These are phyloP conservation scores for Urocyon cinereoargenteus DNA, from an alignment of 2,797 vertebrate species.

Conservation along the genomic window DNA sequence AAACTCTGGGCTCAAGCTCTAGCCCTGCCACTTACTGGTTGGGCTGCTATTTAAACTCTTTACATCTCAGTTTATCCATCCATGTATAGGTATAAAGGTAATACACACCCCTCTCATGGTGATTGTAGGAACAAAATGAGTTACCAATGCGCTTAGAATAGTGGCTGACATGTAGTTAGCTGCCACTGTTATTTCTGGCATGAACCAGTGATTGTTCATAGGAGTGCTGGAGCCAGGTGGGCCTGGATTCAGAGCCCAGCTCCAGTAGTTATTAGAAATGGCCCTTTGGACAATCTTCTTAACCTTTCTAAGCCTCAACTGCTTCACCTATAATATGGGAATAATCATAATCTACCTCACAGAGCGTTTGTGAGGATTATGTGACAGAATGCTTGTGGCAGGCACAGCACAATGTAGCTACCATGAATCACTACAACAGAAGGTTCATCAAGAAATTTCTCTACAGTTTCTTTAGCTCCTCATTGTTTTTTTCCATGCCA, in stretches of 20 bases:
- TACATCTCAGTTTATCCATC: background rate
- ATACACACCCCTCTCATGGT: background rate
- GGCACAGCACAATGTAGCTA: background rate
- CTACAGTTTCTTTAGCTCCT: constrained; percentile 24
- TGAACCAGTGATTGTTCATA: background rate
- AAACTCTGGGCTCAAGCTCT: background rate
- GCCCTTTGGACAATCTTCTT: background rate
- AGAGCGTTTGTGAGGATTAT: background rate
- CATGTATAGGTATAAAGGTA: background rate
- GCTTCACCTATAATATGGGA: background rate
- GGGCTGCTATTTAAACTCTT: background rate
- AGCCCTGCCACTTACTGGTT: background rate
- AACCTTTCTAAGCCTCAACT: background rate
- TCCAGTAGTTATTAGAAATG: background rate
- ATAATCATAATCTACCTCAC: background rate
- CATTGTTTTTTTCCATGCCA: background rate
- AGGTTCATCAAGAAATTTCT: background rate
- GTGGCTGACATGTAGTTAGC: background rate
- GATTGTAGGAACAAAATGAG: background rate
- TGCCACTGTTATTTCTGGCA: background rate
- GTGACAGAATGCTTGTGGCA: background rate
- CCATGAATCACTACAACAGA: background rate
- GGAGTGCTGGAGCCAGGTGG: background rate
- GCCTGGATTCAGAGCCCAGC: background rate
- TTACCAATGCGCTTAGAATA: background rate